Percentiles rank a stretch among this genome's conserved stretches.
Evolutionary conservation across 2,797 vertebrate species (phyloP).

Genomic region (Coracias cyanogaster): DNA sequence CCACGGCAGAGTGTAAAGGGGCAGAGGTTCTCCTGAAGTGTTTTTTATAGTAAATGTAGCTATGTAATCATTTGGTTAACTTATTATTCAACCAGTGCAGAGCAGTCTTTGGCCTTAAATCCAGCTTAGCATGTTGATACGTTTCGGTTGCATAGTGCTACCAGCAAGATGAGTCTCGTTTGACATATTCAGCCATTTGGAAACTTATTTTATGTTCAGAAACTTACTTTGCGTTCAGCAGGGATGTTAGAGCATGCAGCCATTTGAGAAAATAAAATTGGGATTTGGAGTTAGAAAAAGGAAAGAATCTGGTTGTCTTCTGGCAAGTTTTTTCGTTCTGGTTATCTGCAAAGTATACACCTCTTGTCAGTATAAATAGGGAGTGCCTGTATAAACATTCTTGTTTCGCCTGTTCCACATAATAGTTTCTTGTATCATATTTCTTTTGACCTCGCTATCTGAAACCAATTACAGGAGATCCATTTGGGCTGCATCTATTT

Average conservation of each 20-base stretch:
- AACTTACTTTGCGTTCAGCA: conserved; percentile 49
- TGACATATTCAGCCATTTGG: conserved; percentile 69
- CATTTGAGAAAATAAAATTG: conserved; percentile 39
- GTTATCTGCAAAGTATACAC: conserved; percentile 81
- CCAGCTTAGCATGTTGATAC: conserved; percentile 34
- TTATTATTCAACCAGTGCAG: conserved; percentile 35
- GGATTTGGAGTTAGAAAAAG: conserved; percentile 75
- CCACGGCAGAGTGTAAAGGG: not conserved
- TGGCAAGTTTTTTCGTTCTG: conserved; percentile 73
- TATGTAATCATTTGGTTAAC: conserved; percentile 15
- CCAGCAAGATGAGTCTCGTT: not conserved
- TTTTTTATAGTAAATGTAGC: not conserved
- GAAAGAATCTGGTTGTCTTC: conserved; percentile 66
- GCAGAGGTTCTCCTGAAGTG: not conserved
- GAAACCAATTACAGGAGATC: conserved; percentile 99
- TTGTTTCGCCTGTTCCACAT: conserved; percentile 92
- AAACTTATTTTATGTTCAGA: conserved; percentile 56
- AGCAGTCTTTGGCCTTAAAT: conserved; percentile 47
- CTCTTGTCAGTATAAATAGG: conserved; percentile 90
- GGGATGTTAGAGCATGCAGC: conserved; percentile 41
- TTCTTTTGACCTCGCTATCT: conserved; percentile 98
- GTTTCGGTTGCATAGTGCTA: conserved; percentile 35
- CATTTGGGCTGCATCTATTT: conserved; percentile 99
- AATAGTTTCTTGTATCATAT: conserved; percentile 94
- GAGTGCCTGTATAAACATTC: conserved; percentile 99